Evolutionary conservation across 2,888 invertebrate genomes (phyloP).

Genomic region (Drosophila anceps): DNA sequence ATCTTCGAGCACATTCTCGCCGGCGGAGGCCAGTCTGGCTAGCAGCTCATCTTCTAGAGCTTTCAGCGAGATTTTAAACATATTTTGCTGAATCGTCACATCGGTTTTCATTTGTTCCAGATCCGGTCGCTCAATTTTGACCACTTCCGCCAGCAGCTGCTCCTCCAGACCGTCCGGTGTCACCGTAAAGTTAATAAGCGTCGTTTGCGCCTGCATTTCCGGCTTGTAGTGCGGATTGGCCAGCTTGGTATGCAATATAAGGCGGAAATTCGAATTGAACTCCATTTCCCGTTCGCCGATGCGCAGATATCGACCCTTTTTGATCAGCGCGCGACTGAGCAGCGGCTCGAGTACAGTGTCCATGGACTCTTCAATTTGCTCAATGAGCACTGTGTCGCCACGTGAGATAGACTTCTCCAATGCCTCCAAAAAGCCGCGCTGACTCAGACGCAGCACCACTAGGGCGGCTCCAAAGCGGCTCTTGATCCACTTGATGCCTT

Average conservation of each 20-base stretch:
- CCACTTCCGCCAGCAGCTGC: conserved; percentile 96
- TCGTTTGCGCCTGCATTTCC: conserved; percentile 98
- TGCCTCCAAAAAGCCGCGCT: conserved; percentile 93
- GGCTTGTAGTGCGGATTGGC: conserved; percentile 99
- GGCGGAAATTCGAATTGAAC: conserved; percentile 92
- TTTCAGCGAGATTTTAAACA: conserved; percentile 96
- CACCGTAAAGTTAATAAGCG: conserved; percentile 97
- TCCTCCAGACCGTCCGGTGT: conserved; percentile 98
- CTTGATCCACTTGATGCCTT: conserved; percentile 98
- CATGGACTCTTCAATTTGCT: conserved; percentile 96
- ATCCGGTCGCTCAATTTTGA: conserved; percentile 96
- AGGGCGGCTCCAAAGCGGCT: conserved; percentile 91
- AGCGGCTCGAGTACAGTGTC: conserved; percentile 97
- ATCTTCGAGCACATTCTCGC: conserved; percentile 96
- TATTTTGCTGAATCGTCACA: conserved; percentile 96
- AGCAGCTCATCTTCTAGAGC: conserved; percentile 95
- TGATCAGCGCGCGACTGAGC: conserved; percentile 94
- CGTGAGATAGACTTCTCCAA: conserved; percentile 91
- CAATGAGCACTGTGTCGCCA: conserved; percentile 93
- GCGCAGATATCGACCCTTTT: conserved; percentile 92
- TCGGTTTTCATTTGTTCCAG: conserved; percentile 93
- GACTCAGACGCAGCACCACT: conserved; percentile 91
- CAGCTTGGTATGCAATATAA: conserved; percentile 96
- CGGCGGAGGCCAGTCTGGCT: conserved; percentile 94
- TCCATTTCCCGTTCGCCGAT: conserved; percentile 98